Evolutionary conservation across 1,140 invertebrate genomes (phyloP), one percentile per base, ranked within the genome.

Genomic region (Drosophila takahashii): DNA sequence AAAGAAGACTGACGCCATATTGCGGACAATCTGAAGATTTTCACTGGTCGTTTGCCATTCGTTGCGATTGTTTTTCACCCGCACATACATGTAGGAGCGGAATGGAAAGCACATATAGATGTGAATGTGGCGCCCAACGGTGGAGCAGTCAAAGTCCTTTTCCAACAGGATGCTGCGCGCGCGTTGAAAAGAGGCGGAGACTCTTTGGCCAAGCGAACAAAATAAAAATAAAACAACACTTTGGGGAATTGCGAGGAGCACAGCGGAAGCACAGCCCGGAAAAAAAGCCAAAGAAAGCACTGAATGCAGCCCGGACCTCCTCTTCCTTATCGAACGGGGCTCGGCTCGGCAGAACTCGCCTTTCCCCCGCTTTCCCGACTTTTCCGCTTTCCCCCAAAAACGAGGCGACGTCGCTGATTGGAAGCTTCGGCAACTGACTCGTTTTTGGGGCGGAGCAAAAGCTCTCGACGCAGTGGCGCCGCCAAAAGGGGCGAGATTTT

Each of bases 151-250:
- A 22, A 57, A 44, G 78, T 74, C 50, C 71, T 74, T 56, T 51
- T 62, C 52, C 71, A 56, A 57, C 66, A 70, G 83, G 83, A 86
- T 87, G 83, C 83, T 87, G 83, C 65, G 90, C 90, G 90, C 90
- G 90, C 86, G 90, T 91, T 85, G 86, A 90, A 91, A 91, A 90
- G 77, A 91, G 90, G 90, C 90, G 90, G 90, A 91, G 90, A 77
- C 87, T 89, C 51, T 48, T 36, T 64, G 61, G 52, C 65, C 62
- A 73, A 59, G 58, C 70, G 26, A 27, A 62, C 59, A 62, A 59
- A 59, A 70, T 5, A 47, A 13, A 47, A 48, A 29, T 15, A 50
- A 10, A 29, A 60, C 72, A 65, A 69, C 58, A 83, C 80, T 83
- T 83, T 7, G 54, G 10, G 37, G 47, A 37, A 22, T 22, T 47